Conservation (phyloP, 2,113 vertebrate genomes). For the Syngnathus floridae region DNA sequence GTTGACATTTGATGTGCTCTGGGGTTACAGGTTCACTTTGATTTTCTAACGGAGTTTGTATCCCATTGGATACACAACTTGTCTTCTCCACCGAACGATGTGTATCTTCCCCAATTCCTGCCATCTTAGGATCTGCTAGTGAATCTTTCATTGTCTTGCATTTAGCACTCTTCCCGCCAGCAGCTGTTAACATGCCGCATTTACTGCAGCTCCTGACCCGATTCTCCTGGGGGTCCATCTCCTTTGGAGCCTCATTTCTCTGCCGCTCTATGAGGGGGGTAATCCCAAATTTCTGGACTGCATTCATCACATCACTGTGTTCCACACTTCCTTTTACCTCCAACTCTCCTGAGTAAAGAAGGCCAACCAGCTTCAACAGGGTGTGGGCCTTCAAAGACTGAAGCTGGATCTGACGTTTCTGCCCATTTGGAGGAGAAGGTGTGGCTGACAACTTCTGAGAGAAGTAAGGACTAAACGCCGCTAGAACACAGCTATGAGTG, state of each 20-base stretch:
- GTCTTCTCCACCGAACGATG: neutral
- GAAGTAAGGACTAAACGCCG: constrained; percentile 81
- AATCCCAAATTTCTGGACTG: constrained; percentile 73
- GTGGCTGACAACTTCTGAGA: constrained; percentile 67
- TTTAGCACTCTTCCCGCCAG: constrained; percentile 10
- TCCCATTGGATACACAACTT: constrained; percentile 24
- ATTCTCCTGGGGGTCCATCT: neutral
- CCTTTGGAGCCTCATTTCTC: neutral
- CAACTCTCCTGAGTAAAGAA: constrained; percentile 81
- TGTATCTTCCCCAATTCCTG: neutral
- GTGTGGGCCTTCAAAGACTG: constrained; percentile 66
- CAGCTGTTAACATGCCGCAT: neutral
- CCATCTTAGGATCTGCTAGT: constrained; percentile 20
- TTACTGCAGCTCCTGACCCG: neutral
- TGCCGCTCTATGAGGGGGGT: constrained; percentile 55
- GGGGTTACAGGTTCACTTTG: neutral
- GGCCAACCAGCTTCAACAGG: constrained; percentile 77
- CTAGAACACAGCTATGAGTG: constrained; percentile 81
- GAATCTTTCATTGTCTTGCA: constrained; percentile 29
- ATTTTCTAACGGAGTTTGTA: constrained; percentile 21
- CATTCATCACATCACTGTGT: constrained; percentile 73
- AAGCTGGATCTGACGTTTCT: constrained; percentile 70
- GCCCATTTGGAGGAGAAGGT: constrained; percentile 42
- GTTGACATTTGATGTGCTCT: neutral
- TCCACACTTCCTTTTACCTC: constrained; percentile 67